phyloP scores from a whole-genome alignment of 2,113 vertebrate species.

The Athene noctua region DNA sequence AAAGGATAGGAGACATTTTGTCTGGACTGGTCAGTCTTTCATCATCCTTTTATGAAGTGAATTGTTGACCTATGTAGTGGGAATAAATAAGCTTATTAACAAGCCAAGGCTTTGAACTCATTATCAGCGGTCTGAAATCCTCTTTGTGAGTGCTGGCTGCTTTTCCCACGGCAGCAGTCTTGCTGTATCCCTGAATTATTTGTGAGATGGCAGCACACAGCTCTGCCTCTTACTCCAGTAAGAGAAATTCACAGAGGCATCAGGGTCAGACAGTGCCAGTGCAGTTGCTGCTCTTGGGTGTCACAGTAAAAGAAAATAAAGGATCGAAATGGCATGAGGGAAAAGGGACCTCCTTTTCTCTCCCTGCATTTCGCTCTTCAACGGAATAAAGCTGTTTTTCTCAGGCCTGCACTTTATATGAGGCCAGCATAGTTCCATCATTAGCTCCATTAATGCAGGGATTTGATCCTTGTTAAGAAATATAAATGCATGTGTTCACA shows the following conservation, averaged over 20 bases:
- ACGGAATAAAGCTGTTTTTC: not conserved
- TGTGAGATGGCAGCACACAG: not conserved
- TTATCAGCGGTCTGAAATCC: constrained; percentile 54
- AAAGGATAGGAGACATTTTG: constrained; percentile 36
- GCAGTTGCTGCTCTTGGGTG: not conserved
- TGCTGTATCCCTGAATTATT: not conserved
- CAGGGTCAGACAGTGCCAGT: not conserved
- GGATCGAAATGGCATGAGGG: not conserved
- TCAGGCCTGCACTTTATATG: not conserved
- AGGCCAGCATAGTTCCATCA: not conserved
- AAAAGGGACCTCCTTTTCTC: not conserved
- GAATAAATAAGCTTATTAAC: constrained; percentile 39
- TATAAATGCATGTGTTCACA: not conserved
- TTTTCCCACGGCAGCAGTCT: not conserved
- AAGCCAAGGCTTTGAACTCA: constrained; percentile 27
- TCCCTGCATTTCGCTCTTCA: not conserved
- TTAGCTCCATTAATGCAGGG: not conserved
- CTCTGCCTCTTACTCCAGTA: not conserved
- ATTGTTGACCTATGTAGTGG: constrained; percentile 31
- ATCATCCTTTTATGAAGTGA: constrained; percentile 43
- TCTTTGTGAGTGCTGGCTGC: constrained; percentile 28
- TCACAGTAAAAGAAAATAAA: not conserved
- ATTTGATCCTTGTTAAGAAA: not conserved
- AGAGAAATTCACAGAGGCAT: not conserved
- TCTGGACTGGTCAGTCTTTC: constrained; percentile 53